These are phyloP conservation scores for Aldabrachelys gigantea DNA, from an alignment of 2,113 vertebrate genomes.

Conservation along the genomic window DNA sequence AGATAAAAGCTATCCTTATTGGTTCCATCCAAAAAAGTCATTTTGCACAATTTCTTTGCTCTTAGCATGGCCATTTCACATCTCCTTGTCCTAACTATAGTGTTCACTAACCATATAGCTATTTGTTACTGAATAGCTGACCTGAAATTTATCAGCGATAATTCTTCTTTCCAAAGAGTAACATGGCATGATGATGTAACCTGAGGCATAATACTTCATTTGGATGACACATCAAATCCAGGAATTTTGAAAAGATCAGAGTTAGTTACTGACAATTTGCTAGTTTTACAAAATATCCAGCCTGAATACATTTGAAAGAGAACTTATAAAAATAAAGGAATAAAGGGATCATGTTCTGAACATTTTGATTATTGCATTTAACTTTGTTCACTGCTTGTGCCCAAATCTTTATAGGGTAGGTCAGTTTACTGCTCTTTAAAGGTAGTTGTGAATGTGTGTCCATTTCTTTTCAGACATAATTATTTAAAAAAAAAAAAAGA, in stretches of 20 bases:
- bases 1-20: not conserved
- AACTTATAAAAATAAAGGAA: not conserved
- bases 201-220: not conserved
- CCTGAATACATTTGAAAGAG: not conserved
- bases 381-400: not conserved
- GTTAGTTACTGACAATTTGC: not conserved
- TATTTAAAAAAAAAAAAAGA: not conserved
- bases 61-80: not conserved
- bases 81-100: not conserved
- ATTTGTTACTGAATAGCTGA: not conserved
- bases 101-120: not conserved
- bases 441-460: not conserved
- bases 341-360: not conserved
- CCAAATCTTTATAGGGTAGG: not conserved
- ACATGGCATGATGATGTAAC: not conserved
- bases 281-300: not conserved
- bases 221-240: not conserved
- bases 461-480: not conserved
- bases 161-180: slow-evolving; percentile 1
- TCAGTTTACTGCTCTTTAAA: not conserved
- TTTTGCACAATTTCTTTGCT: not conserved
- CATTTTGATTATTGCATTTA: not conserved
- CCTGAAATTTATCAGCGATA: not conserved
- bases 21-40: not conserved
- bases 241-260: not conserved